Evolutionary conservation across 2,113 vertebrate genomes (phyloP), one percentile per base, ranked within the genome.

Genomic region (Ellobius talpinus): DNA sequence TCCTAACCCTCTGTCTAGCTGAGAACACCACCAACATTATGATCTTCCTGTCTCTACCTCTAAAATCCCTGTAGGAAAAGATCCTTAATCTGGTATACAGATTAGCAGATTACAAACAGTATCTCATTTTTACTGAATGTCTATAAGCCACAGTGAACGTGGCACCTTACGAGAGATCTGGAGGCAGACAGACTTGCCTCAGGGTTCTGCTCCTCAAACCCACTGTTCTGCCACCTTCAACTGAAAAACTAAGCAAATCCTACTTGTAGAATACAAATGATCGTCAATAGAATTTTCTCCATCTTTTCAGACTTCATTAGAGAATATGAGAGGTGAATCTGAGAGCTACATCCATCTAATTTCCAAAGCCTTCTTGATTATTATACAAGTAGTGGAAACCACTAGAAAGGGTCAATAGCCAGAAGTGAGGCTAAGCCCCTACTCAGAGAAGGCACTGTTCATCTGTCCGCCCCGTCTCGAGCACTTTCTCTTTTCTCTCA

Each of bases 401-500:
- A 36, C 52, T 47, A 86, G 63, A 96, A 94, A 98, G 78, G 66
- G 96, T 91, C 95, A 97, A 97, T 91, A 94, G 74, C 93, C 3
- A 0, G 97, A 94, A 82, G 66, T 77, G 29, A 66, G 45, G 90
- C 92, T 94, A 68, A 93, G 79, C 36, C 70, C 70, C 66, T 58
- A 84, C 89, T 91, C 65, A n/a, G 36, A 90, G 87, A 66, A 47
- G 77, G 74, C 9, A 2, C 74, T 31, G 73, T 89, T 91, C 73
- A 47, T 76, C 93, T 11, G 33, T 61, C 50, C 26, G 3, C 88
- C 50, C 76, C 39, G 63, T 87, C 79, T 96, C 92, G 78, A 55
- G 89, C 70, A 76, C 50, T 76, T 87, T 61, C 74, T 93, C 92
- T 94, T 47, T 91, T 58, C 87, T 89, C 7, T 85, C 81, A 9